Conservation (phyloP, 2,797 vertebrate genomes). For the Rallus crepitans region DNA sequence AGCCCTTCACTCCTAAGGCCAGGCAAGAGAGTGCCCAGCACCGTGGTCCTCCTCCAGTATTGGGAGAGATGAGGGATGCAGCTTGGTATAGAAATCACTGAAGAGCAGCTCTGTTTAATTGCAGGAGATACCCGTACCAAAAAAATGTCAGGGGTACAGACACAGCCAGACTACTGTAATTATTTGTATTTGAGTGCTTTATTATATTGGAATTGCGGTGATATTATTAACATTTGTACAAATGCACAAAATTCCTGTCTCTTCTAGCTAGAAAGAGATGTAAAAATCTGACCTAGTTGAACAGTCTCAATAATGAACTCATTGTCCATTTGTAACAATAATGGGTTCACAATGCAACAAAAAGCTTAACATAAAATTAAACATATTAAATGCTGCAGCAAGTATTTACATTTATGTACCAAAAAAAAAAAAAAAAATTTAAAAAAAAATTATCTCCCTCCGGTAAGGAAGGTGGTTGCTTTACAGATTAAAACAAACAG, state of each 20-base stretch:
- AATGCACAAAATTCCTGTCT: slow-evolving; percentile 89
- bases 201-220: slow-evolving; percentile 98
- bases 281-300: slow-evolving; percentile 93
- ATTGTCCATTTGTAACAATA: slow-evolving; percentile 87
- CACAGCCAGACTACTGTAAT: neutral
- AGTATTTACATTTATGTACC: slow-evolving; percentile 88
- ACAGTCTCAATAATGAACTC: slow-evolving; percentile 90
- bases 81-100: neutral
- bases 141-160: neutral
- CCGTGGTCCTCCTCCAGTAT: accelerated
- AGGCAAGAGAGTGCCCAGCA: neutral
- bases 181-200: slow-evolving; percentile 92
- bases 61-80: neutral
- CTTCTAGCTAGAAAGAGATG: slow-evolving; percentile 89
- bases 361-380: slow-evolving; percentile 88
- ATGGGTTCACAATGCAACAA: slow-evolving; percentile 87
- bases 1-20: neutral
- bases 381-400: slow-evolving; percentile 94
- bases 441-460: slow-evolving; percentile 81
- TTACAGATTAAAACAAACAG: slow-evolving; percentile 85
- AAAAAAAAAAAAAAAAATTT: slow-evolving; percentile 49
- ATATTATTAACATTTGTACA: slow-evolving; percentile 99
- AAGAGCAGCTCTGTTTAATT: neutral
- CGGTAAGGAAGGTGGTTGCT: slow-evolving; percentile 96
- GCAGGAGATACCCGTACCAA: accelerated